Conservation (phyloP, 1,140 invertebrate genomes). For the Lepidurus arcticus region DNA sequence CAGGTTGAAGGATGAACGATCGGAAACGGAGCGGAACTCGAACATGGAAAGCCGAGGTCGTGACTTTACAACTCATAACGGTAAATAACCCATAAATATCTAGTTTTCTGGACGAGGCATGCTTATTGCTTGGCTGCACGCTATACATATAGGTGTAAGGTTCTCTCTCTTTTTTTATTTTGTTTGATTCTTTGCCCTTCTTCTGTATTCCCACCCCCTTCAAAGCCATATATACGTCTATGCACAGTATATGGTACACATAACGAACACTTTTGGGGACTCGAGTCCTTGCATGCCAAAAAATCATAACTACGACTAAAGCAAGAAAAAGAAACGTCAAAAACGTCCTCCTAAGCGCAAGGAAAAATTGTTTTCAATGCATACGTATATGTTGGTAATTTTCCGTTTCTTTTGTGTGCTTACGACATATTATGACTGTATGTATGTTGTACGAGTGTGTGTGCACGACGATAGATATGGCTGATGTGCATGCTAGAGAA, state of each 20-base stretch:
- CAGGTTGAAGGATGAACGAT: conserved; percentile 34
- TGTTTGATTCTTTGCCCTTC: background rate
- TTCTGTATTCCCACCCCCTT: too few relatives aligned
- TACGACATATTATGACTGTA: background rate
- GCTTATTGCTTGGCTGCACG: background rate
- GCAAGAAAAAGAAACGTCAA: background rate
- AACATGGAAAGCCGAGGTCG: conserved; percentile 31
- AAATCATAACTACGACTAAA: background rate
- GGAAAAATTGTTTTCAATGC: conserved; percentile 22
- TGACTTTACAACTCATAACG: conserved; percentile 32
- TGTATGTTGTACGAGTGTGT: background rate
- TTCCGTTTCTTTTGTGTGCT: conserved; percentile 11
- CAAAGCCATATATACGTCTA: too few relatives aligned
- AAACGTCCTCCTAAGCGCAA: background rate
- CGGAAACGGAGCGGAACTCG: conserved; percentile 32
- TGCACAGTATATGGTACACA: background rate
- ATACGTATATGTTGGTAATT: background rate
- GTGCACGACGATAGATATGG: conserved; percentile 8
- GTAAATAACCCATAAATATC: conserved; percentile 29
- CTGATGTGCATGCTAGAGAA: background rate
- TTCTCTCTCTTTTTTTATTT: background rate
- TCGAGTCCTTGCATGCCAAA: background rate
- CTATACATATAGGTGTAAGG: background rate
- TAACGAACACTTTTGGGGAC: background rate
- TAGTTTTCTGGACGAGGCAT: conserved; percentile 23